Evolutionary conservation across 2,888 invertebrate genomes (phyloP), one percentile per base, ranked within the genome.

Genomic region (Mythimna lalbum): DNA sequence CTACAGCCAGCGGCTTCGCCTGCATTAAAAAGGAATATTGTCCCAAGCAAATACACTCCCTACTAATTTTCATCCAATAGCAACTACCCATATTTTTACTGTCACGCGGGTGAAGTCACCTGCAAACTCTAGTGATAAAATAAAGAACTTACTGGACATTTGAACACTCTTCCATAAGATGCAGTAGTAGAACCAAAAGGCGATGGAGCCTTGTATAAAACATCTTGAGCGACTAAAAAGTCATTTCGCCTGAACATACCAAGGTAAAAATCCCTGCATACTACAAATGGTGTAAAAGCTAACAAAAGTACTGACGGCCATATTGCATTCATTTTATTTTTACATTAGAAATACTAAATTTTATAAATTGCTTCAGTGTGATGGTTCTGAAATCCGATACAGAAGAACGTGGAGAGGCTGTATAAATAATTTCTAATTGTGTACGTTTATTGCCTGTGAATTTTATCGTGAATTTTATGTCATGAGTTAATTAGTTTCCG

Each of bases 241-340:
- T 95, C 94, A 62, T 93, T 90, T n/a, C 78, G 88, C 43, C 88
- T 91, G 67, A 94, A 95, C 92, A 94, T 92, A 3, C 95, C 95
- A 0, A 91, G 79, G 56, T 93, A 92, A 69, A 90, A 93, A 83
- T 94, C 93, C 73, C 92, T 89, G 75, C 90, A 89, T 36, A 74
- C 55, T 31, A 82, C 80, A 19, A 80, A 63, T 57, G 85, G 62
- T 6, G 83, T 59, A 4, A 80, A 77, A 63, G 82, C 68, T 39
- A 80, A 39, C 33, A 89, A 62, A 71, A 66, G 27, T 7, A 79
- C 0, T n/a, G 69, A 50, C 49, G 10, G n/a, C 33, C 66, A 69
- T 31, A 76, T 12, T 10, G 17, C 36, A 59, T 64, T 63, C 84
- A 85, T 79, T 61, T 5, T 69, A 19, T n/a, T 50, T 60, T 27